Evolutionary conservation across 2,113 vertebrate species (phyloP), one percentile per base, ranked within the genome.

Genomic region (Misgurnus anguillicaudatus): DNA sequence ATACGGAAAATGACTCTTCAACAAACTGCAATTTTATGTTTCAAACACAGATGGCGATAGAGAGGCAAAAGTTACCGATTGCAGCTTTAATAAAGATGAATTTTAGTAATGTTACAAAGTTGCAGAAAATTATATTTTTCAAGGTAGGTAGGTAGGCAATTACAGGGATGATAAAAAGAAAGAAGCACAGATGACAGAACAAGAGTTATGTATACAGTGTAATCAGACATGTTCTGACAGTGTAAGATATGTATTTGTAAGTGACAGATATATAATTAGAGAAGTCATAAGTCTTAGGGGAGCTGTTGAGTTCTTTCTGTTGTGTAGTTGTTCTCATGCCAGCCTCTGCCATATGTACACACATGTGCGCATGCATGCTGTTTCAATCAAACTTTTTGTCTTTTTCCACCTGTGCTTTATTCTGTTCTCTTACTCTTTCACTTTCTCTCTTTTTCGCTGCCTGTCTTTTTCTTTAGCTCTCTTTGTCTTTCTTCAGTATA

Each of bases 301-400:
- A 82, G 53, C 48, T 58, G 70, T 74, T 68, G 77, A 79, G 84
- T 85, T 86, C 87, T 69, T 79, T 77, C 16, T 61, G 71, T 69
- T 71, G 64, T 19, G 16, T 55, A n/a, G 36, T 5, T n/a, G 42
- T 31, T 31, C 55, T 62, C 41, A 78, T 39, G 7, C 38, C 39
- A 47, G 6, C 41, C 16, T 31, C 0, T 45, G 53, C 51, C 70
- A 71, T 69, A 53, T 71, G 61, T 57, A 45, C 14, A 39, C 66
- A 19, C 21, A 62, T 41, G 39, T 55, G 38, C 53, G 24, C 16
- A 13, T 24, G 9, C 4, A 6, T 41, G 53, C 36, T 66, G 10
- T 5, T 53, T 66, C 13, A 39, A 10, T 81, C 13, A 19, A 57
- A 41, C 80, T 2, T 45, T 45, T 45, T 45, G 42, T 45, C 42